Base-by-base conservation (phyloP, 2,113 vertebrate species). In the Plestiodon gilberti region DNA sequence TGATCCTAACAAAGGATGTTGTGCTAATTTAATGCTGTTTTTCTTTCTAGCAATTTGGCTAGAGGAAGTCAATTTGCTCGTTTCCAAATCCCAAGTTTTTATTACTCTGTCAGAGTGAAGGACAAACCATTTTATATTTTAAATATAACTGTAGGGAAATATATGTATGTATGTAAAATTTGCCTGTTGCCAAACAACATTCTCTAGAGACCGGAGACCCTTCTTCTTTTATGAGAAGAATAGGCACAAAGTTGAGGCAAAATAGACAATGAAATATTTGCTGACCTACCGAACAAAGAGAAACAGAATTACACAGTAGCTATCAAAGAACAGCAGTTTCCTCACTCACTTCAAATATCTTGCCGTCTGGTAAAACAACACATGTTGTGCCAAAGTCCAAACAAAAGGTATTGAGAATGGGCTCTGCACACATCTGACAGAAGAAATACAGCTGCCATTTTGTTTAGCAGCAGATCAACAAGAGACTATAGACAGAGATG, bases 241-340 rank as follows among this genome's bases (percentile, higher is more conserved):
- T n/a, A n/a, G n/a, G n/a, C 23, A 33, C 90, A 75, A 93, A 92
- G n/a, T 40, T 67, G 79, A 40, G 62, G 40, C 6, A 85, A 78
- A 92, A 78, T 33, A 91, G 57, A 71, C 81, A 82, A 91, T 93
- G 82, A 93, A 93, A 93, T 90, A 95, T 92, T 94, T 93, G 92
- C 80, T 88, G 95, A 90, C 91, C 90, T 91, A 67, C 80, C 87
- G 90, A 85, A 81, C 71, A 90, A 90, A 84, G 61, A 81, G 93
- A 95, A 92, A 65, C 80, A 81, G 48, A 52, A 61, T 90, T 91
- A 92, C 78, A 91, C 95, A 94, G 88, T 33, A 57, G 73, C 59
- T 71, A 81, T 77, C 87, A 89, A 80, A 93, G 87, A 87, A 93
- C 89, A 83, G 38, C 33, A 1, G 67, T 86, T 87, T 79, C 13